Conservation (phyloP, 1,140 invertebrate genomes). For the Drosophila truncata region DNA sequence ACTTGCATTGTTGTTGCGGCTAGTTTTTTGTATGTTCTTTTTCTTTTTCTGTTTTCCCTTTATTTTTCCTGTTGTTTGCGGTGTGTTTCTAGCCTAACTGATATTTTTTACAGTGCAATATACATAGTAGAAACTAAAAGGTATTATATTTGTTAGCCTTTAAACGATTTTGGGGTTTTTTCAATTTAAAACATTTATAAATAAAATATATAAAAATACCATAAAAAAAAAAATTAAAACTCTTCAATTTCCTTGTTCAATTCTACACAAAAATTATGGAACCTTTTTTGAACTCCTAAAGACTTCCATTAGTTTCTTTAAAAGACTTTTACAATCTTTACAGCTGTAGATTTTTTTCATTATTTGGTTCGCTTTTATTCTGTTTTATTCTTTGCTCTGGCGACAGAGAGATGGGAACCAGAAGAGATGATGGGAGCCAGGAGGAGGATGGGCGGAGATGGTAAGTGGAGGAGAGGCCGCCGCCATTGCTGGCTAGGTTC, state of each 20-base stretch:
- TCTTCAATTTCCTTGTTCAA: not conserved
- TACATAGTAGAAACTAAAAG: not conserved
- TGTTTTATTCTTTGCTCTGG: conserved; percentile 6
- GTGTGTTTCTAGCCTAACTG: conserved; percentile 1
- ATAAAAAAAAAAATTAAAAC: not conserved
- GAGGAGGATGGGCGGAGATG: conserved; percentile 7
- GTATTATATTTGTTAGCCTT: not conserved
- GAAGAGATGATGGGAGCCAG: conserved; percentile 1
- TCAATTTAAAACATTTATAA: not conserved
- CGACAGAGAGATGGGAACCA: conserved; percentile 14
- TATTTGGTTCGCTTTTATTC: conserved; percentile 14
- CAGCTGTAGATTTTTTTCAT: conserved; percentile 4
- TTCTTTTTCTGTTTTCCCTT: conserved; percentile 1
- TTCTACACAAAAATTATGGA: not conserved
- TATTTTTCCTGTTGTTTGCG: not conserved
- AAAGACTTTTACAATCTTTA: conserved; percentile 1
- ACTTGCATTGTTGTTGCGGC: conserved; percentile 54
- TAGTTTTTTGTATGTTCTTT: conserved; percentile 34
- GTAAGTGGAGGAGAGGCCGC: conserved; percentile 13
- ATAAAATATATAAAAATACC: not conserved
- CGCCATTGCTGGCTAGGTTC: conserved; percentile 54
- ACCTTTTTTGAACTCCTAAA: not conserved
- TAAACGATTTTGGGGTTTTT: not conserved
- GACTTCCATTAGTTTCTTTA: not conserved
- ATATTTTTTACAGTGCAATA: conserved; percentile 1